These are phyloP conservation scores for Sorex maritimensis DNA, from an alignment of 2,797 vertebrate genomes.

Conservation along the genomic window DNA sequence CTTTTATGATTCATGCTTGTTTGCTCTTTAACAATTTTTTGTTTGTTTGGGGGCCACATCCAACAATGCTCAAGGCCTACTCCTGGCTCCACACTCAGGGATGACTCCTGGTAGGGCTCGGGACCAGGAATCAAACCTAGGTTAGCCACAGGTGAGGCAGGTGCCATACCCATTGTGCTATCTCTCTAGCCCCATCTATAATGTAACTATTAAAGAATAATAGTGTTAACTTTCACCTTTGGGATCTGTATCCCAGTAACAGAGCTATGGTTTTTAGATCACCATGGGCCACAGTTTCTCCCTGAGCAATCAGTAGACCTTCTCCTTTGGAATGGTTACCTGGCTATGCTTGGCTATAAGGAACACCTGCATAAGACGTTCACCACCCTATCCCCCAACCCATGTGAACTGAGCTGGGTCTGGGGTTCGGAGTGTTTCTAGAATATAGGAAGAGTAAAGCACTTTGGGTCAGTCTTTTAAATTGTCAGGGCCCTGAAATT, in stretches of 20 bases:
- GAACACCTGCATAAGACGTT: not conserved
- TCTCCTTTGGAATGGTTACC: slow-evolving; percentile 38
- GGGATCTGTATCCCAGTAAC: slow-evolving; percentile 26
- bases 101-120: too few relatives aligned
- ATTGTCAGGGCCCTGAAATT: slow-evolving; percentile 29
- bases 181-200: not conserved
- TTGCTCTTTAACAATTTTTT: slow-evolving; percentile 39
- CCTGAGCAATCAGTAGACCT: not conserved
- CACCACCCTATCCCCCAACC: not conserved
- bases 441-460: slow-evolving; percentile 41
- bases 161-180: too few relatives aligned
- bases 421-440: not conserved
- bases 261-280: slow-evolving; percentile 18
- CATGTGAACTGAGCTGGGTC: slow-evolving; percentile 39
- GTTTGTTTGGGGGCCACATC: too few relatives aligned
- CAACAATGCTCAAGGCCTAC: too few relatives aligned
- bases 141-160: too few relatives aligned
- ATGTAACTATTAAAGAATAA: slow-evolving; percentile 56
- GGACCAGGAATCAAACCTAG: too few relatives aligned
- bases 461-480: slow-evolving; percentile 13
- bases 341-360: slow-evolving; percentile 20
- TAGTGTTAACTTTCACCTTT: slow-evolving; percentile 57
- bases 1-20: slow-evolving; percentile 64
- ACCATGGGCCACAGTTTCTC: not conserved
- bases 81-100: too few relatives aligned